Evolutionary conservation across 2,797 vertebrate genomes (phyloP).

Genomic region (Gallinago stenura): DNA sequence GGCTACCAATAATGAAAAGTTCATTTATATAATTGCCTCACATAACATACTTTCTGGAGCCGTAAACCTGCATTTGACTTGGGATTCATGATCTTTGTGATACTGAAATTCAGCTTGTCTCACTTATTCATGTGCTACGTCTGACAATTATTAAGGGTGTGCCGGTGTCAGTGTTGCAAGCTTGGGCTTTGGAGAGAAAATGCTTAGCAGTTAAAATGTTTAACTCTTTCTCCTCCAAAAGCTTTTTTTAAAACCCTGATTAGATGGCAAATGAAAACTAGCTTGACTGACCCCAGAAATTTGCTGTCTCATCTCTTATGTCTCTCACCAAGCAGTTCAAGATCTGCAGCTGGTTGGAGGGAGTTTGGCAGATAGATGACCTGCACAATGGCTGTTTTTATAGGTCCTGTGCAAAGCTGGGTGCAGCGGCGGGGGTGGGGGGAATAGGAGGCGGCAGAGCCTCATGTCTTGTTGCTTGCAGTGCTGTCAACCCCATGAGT

Average conservation of each 20-base stretch:
- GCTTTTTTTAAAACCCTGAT: background rate
- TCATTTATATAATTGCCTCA: background rate
- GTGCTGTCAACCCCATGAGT: background rate
- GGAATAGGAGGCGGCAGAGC: background rate
- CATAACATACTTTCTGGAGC: background rate
- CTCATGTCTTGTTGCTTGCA: background rate
- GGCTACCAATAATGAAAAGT: background rate
- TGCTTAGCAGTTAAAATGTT: background rate
- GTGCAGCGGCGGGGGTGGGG: fast-evolving
- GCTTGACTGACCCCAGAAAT: background rate
- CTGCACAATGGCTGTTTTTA: background rate
- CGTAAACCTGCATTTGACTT: background rate
- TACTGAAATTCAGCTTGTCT: background rate
- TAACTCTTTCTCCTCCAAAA: background rate
- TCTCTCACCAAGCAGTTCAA: background rate
- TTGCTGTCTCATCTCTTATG: background rate
- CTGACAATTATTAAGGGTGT: background rate
- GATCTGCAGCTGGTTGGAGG: background rate
- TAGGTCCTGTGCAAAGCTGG: background rate
- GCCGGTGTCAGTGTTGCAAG: too few relatives aligned
- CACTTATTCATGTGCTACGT: background rate
- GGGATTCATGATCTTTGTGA: background rate
- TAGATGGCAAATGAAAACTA: background rate
- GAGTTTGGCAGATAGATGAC: background rate
- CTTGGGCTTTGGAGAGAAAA: background rate